Percentiles rank a stretch among this genome's conserved stretches.
Conservation (phyloP, 2,113 vertebrate genomes). For the Nannobrachium achirus region DNA sequence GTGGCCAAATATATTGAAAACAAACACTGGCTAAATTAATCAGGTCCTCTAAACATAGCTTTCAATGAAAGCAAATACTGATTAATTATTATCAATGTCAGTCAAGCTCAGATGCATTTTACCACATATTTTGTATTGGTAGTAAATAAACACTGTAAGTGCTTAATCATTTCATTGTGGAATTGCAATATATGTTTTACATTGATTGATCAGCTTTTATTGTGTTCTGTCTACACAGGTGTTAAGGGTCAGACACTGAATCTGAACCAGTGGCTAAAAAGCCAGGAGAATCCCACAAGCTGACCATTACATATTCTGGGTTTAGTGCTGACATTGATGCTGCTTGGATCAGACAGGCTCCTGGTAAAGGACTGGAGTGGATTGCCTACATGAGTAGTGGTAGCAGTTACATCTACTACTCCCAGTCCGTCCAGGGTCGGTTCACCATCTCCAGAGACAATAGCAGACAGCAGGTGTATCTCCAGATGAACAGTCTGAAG, state of each 20-base stretch:
- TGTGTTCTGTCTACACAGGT: constrained; percentile 11
- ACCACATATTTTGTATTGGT: no score
- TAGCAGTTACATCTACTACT: constrained; percentile 5
- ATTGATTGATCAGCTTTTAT: no score
- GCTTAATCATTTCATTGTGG: no score
- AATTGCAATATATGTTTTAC: no score
- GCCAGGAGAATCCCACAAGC: constrained; percentile 40
- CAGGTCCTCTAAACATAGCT: no score
- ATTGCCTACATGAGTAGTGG: constrained; percentile 14
- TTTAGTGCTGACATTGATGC: not conserved
- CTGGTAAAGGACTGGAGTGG: constrained; percentile 58
- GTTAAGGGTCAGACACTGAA: constrained; percentile 41
- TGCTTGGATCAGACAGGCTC: constrained; percentile 51
- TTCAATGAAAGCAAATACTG: no score
- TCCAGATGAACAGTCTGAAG: constrained; percentile 1
- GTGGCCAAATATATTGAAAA: no score
- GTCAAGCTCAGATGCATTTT: no score
- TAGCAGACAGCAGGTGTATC: not conserved
- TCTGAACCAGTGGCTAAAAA: constrained; percentile 29
- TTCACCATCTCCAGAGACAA: constrained; percentile 19
- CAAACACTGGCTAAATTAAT: no score
- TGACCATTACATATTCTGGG: constrained; percentile 44
- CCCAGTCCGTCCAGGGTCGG: constrained; percentile 6
- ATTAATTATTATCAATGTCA: no score
- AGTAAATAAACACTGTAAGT: no score